These are phyloP conservation scores for Nilaparvata lugens DNA, from an alignment of 1,140 invertebrate genomes.

Conservation along the genomic window DNA sequence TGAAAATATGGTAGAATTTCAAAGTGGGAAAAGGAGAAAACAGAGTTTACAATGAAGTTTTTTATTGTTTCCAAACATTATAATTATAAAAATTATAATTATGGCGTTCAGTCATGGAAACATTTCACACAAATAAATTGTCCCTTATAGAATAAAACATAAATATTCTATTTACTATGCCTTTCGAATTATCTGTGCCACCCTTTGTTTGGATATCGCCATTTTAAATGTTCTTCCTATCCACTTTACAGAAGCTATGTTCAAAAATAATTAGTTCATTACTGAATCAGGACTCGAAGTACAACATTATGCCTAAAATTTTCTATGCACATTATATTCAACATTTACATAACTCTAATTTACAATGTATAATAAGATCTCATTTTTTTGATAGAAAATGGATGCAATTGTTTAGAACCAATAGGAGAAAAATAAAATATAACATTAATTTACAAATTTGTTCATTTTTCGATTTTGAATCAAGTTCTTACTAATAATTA, in stretches of 20 bases:
- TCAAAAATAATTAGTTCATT: neutral
- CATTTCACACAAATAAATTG: constrained; percentile 12
- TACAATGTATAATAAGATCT: no score
- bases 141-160: constrained; percentile 14
- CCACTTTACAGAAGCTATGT: neutral
- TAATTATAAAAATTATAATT: constrained; percentile 19
- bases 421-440: neutral
- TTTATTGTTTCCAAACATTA: constrained; percentile 18
- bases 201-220: constrained; percentile 9
- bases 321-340: no score
- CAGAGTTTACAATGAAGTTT: neutral
- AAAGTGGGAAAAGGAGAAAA: no score
- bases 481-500: no score
- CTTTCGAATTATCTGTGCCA: constrained; percentile 2
- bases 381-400: neutral
- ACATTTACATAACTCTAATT: no score
- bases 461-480: neutral
- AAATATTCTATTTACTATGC: neutral
- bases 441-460: neutral
- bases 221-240: constrained; percentile 5
- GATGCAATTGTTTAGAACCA: neutral
- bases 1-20: no score
- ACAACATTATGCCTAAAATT: no score
- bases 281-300: no score
- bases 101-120: constrained; percentile 19